These are phyloP conservation scores for Aphelenchoides bicaudatus DNA, from an alignment of 2,888 invertebrate species.

Conservation along the genomic window DNA sequence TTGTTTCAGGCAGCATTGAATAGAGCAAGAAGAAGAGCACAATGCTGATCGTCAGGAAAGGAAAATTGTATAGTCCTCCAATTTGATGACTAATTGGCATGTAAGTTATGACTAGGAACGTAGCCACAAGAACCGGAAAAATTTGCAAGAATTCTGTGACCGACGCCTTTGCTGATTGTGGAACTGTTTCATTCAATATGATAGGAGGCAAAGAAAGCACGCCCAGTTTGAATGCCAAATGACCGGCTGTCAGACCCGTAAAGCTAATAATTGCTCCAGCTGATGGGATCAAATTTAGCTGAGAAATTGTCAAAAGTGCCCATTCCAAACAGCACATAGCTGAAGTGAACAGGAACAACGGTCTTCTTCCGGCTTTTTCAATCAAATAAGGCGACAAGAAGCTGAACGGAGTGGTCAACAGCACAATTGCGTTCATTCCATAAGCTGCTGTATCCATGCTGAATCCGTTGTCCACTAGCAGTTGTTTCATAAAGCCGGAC, in stretches of 20 bases:
- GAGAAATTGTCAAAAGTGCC: conserved; percentile 39
- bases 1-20: conserved; percentile 43
- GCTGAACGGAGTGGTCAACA: conserved; percentile 41
- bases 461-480: neutral
- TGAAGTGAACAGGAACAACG: conserved; percentile 43
- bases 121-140: conserved; percentile 45
- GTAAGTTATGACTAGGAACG: conserved; percentile 45
- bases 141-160: conserved; percentile 43
- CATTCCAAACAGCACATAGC: conserved; percentile 47
- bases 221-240: conserved; percentile 47
- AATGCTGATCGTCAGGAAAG: conserved; percentile 34
- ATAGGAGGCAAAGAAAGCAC: conserved; percentile 51
- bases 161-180: conserved; percentile 45
- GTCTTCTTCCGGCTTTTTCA: conserved; percentile 44
- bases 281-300: conserved; percentile 14
- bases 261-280: conserved; percentile 26
- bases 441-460: neutral
- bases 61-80: conserved; percentile 40
- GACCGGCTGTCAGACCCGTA: conserved; percentile 38
- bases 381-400: conserved; percentile 47
- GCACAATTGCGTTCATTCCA: neutral
- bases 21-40: conserved; percentile 31
- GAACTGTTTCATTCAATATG: conserved; percentile 50
- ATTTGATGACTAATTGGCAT: conserved; percentile 36
- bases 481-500: conserved; percentile 38